phyloP scores from a whole-genome alignment of 2,797 vertebrate genomes.

The Masticophis lateralis region DNA sequence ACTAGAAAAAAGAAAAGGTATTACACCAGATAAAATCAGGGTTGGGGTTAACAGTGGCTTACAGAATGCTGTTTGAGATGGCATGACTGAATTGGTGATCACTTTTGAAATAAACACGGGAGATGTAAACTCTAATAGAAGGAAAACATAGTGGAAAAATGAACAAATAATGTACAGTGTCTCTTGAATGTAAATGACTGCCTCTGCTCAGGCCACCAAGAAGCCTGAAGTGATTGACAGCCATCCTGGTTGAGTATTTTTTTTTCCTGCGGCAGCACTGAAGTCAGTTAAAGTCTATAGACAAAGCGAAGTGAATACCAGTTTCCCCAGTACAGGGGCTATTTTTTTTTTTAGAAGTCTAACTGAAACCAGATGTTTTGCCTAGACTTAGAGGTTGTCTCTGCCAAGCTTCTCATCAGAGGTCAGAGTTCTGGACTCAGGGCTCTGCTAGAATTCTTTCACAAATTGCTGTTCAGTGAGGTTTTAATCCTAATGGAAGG shows the following conservation, averaged over 20 bases:
- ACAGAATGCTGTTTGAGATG: conserved; percentile 35
- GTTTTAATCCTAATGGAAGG: conserved; percentile 87
- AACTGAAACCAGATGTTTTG: conserved; percentile 86
- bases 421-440: conserved; percentile 83
- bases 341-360: conserved; percentile 78
- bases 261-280: conserved; percentile 57
- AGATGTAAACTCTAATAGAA: conserved; percentile 48
- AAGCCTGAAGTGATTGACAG: conserved; percentile 74
- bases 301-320: conserved; percentile 84
- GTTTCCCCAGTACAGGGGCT: conserved; percentile 89
- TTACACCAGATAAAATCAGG: conserved; percentile 22
- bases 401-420: conserved; percentile 85
- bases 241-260: conserved; percentile 62
- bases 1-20: conserved; percentile 6
- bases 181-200: conserved; percentile 35
- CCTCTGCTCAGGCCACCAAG: conserved; percentile 72
- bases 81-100: conserved; percentile 47
- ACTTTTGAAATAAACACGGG: conserved; percentile 47
- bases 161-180: conserved; percentile 55
- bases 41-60: conserved; percentile 26
- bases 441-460: conserved; percentile 85
- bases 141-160: conserved; percentile 53
- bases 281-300: conserved; percentile 80
- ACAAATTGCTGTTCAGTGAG: conserved; percentile 85
- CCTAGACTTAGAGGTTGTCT: conserved; percentile 79